These are phyloP conservation scores for Cecropterus lyciades DNA, from an alignment of 1,140 invertebrate genomes.

Conservation along the genomic window DNA sequence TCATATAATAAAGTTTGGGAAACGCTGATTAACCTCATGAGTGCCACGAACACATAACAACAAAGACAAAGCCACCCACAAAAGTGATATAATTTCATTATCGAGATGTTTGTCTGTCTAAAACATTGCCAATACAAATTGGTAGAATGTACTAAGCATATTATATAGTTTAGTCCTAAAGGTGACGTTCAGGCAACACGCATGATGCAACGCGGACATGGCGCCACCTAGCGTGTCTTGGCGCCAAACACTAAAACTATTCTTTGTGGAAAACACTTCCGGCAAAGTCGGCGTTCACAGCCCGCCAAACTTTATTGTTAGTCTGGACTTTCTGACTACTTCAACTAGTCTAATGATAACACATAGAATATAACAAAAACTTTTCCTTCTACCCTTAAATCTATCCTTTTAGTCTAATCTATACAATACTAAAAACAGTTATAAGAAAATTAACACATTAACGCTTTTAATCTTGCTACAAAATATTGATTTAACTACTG, in stretches of 20 bases:
- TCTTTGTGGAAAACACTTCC: constrained; percentile 51
- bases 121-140: too few species aligned
- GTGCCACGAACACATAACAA: too few species aligned
- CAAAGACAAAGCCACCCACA: too few species aligned
- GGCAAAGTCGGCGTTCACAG: constrained; percentile 35
- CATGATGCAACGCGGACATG: constrained; percentile 44
- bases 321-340: constrained; percentile 9
- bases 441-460: too few species aligned
- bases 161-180: constrained; percentile 14
- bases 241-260: constrained; percentile 47
- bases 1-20: too few species aligned
- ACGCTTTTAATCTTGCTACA: neutral
- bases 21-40: too few species aligned
- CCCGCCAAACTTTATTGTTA: constrained; percentile 13
- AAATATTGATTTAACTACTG: constrained; percentile 29
- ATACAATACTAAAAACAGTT: neutral
- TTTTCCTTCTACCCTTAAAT: too few species aligned
- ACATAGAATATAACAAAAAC: neutral
- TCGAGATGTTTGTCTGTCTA: too few species aligned
- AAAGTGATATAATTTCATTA: too few species aligned
- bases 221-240: constrained; percentile 56
- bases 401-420: neutral
- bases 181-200: constrained; percentile 32
- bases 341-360: neutral
- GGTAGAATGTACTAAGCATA: too few species aligned